Evolutionary conservation across 2,113 vertebrate species (phyloP).

Genomic region (Petaurus breviceps): DNA sequence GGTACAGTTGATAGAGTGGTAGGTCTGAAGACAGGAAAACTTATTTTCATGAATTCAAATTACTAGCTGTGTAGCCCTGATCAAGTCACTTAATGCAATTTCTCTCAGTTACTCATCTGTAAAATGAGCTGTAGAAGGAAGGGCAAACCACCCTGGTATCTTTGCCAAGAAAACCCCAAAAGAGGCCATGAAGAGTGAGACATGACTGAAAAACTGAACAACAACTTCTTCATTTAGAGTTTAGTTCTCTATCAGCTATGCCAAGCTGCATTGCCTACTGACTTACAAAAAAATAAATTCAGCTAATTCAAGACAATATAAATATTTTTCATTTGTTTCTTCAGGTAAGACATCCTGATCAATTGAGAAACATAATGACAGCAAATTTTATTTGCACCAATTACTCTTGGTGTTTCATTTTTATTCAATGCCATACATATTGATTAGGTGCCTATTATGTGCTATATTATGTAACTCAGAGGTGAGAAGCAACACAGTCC

Average conservation of each 20-base stretch:
- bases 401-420: neutral
- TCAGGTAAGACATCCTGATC: neutral
- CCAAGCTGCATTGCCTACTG: neutral
- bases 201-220: neutral
- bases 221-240: neutral
- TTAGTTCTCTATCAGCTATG: neutral
- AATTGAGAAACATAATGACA: neutral
- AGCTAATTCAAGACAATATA: neutral
- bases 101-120: neutral
- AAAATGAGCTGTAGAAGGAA: neutral
- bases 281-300: neutral
- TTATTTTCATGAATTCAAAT: neutral
- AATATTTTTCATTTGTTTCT: neutral
- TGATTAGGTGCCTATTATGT: neutral
- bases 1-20: neutral
- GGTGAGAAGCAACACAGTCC: neutral
- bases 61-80: neutral
- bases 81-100: neutral
- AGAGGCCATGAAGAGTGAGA: neutral
- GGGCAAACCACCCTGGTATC: neutral
- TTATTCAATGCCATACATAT: neutral
- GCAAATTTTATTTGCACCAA: neutral
- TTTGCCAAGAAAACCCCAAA: neutral
- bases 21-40: neutral
- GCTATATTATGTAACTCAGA: neutral